These are phyloP conservation scores for Ophioderma brevispina DNA, from an alignment of 35 echinoderm and acorn worm species.

Conservation along the genomic window DNA sequence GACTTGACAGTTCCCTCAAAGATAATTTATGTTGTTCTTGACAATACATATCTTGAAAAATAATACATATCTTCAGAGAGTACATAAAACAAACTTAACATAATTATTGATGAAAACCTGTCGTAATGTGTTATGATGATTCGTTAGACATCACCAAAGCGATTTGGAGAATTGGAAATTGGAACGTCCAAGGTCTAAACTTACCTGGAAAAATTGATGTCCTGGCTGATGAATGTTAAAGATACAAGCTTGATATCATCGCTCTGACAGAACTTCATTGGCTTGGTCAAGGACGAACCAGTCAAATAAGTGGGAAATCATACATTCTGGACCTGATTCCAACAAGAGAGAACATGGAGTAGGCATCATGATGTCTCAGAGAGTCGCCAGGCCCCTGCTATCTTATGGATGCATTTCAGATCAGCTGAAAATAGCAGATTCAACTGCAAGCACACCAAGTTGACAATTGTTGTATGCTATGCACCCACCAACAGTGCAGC, in stretches of 20 bases:
- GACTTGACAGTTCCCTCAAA: no score
- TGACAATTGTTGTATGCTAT: no score
- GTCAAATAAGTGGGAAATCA: not conserved
- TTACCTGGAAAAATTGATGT: constrained; percentile 16
- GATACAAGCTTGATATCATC: not conserved
- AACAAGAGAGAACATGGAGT: not conserved
- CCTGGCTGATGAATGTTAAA: not conserved
- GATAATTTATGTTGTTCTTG: no score
- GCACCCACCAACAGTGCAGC: no score
- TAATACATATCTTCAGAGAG: no score
- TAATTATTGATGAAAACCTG: no score
- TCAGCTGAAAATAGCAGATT: not conserved
- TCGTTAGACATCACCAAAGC: constrained; percentile 6
- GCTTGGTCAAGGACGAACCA: not conserved
- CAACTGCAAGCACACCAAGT: no score
- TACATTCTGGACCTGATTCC: not conserved
- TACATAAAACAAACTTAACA: no score
- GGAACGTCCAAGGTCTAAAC: constrained; percentile 13
- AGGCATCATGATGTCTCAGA: not conserved
- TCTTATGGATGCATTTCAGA: not conserved
- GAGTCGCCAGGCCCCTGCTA: not conserved
- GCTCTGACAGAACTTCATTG: not conserved
- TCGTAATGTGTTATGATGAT: no score
- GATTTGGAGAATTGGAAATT: not conserved
- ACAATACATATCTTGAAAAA: no score